phyloP scores from a whole-genome alignment of 2,797 vertebrate genomes.

The Myotis myotis region DNA sequence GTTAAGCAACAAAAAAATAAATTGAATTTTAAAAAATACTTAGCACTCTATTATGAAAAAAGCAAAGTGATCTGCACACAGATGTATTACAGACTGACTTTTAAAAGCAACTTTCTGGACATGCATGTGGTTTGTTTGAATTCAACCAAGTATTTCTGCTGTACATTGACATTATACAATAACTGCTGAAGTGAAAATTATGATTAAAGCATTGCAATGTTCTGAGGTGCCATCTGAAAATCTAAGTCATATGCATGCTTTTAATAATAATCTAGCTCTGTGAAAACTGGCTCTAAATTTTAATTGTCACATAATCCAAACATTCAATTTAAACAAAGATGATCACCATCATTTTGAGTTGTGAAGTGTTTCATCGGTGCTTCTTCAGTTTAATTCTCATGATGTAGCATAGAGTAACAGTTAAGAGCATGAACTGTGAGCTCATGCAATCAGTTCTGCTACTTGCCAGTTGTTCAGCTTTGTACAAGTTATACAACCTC shows the following conservation, averaged over 20 bases:
- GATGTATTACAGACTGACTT: neutral
- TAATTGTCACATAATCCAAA: neutral
- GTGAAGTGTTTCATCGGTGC: neutral
- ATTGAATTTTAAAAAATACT: neutral
- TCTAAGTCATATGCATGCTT: neutral
- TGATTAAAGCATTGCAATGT: slow-evolving; percentile 15
- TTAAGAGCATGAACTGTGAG: neutral
- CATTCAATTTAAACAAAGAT: slow-evolving; percentile 8
- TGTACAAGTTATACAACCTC: neutral
- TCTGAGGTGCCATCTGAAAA: neutral
- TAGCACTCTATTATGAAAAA: neutral
- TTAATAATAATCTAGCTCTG: neutral
- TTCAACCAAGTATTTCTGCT: neutral
- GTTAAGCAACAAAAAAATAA: slow-evolving; percentile 16
- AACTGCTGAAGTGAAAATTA: slow-evolving; percentile 1
- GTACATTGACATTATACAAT: neutral
- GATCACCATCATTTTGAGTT: neutral
- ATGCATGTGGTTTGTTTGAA: neutral
- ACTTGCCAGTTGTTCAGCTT: slow-evolving; percentile 12
- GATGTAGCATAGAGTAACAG: neutral
- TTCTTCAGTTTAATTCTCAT: slow-evolving; percentile 15
- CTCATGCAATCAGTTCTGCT: neutral
- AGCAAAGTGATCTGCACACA: neutral
- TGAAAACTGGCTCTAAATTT: neutral
- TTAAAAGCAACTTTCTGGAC: neutral